Evolutionary conservation across 2,888 invertebrate species (phyloP).

Genomic region (Drosophila algonquin): DNA sequence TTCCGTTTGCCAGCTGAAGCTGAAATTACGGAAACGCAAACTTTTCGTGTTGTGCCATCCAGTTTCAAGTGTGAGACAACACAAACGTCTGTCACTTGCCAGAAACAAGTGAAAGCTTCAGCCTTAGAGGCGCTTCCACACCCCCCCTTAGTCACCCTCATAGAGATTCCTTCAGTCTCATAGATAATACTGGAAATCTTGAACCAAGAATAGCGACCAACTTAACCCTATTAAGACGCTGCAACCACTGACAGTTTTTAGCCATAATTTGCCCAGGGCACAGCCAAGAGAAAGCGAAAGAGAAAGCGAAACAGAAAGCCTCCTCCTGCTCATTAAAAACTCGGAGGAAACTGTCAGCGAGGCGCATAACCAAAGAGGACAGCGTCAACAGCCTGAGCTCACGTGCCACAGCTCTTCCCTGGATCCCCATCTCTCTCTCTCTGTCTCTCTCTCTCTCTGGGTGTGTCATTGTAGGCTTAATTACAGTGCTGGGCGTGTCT

Average conservation of each 20-base stretch:
- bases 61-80: conserved; percentile 44
- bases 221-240: conserved; percentile 66
- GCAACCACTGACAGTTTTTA: conserved; percentile 62
- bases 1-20: conserved; percentile 36
- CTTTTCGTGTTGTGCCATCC: conserved; percentile 67
- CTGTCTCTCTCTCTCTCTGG: conserved; percentile 7
- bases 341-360: conserved; percentile 65
- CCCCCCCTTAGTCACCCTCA: conserved; percentile 16
- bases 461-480: conserved; percentile 58
- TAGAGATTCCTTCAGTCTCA: too few species aligned
- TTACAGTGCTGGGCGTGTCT: conserved; percentile 53
- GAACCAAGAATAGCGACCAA: conserved; percentile 3
- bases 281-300: neutral
- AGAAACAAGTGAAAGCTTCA: conserved; percentile 4
- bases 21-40: conserved; percentile 58
- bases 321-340: conserved; percentile 68
- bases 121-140: neutral
- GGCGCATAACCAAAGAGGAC: conserved; percentile 51
- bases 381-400: conserved; percentile 19
- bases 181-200: conserved; percentile 59
- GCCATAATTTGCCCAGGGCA: conserved; percentile 50
- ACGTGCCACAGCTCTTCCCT: conserved; percentile 30
- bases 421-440: neutral
- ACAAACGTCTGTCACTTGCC: conserved; percentile 44
- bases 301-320: neutral